Evolutionary conservation across 2,888 invertebrate genomes (phyloP), one percentile per base, ranked within the genome.

Genomic region (Thecophora atra): DNA sequence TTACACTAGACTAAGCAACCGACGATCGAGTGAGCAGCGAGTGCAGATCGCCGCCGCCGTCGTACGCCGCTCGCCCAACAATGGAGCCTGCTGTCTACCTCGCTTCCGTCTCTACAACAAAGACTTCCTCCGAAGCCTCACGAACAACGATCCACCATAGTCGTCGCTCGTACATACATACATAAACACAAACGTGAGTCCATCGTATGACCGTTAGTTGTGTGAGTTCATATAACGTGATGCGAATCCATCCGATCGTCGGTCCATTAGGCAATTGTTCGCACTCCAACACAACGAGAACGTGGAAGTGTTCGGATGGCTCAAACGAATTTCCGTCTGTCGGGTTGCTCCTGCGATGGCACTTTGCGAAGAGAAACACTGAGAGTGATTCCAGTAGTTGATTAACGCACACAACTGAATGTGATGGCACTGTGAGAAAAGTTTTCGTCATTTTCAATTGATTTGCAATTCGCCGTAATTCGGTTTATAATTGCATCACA

Each of bases 1-100:
- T 69, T 60, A 60, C 68, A 60, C 58, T 44, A 69, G 58, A 69
- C 58, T n/a, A 42, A 42, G 30, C 54, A 56, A 64, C 64, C 8
- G 42, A 30, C 30, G 37, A 63, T 13, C 62, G 42, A n/a, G n/a
- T 30, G 37, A 63, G 60, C 63, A 63, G 21, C 63, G 26, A 54
- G 3, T 47, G 17, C 2, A n/a, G 17, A 15, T 11, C 37, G 37
- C 37, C n/a, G 21, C 37, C 24, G 19, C 19, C 21, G n/a, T 44
- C 64, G 3, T 17, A 21, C 0, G 3, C 47, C 21, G 11, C 26
- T 17, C 47, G 26, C 21, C 44, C 42, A 37, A 42, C 64, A 44
- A 24, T 8, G n/a, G 60, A 60, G 26, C 47, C 21, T 24, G 60
- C 15, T 67, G 67, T 56, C 67, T 67, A 67, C 37, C 37, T 30